These are phyloP conservation scores for Serinus canaria DNA, from an alignment of 2,113 vertebrate genomes.

Conservation along the genomic window DNA sequence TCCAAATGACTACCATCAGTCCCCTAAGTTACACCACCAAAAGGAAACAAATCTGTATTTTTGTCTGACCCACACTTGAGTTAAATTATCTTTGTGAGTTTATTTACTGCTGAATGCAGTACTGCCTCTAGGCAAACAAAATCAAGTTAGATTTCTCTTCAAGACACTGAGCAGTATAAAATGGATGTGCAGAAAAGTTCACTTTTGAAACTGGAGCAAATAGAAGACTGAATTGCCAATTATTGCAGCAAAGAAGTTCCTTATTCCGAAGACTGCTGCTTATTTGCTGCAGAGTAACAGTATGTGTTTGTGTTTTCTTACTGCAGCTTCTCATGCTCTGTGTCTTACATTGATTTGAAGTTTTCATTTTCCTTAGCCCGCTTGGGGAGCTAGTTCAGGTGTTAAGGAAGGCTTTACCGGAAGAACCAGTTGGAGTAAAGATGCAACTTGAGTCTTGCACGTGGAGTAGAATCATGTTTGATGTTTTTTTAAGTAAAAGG, in stretches of 20 bases:
- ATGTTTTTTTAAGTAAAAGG: constrained; percentile 54
- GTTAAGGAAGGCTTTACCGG: constrained; percentile 83
- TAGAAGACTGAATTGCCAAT: constrained; percentile 69
- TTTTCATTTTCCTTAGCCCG: constrained; percentile 54
- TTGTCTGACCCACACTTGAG: constrained; percentile 81
- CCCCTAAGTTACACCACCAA: constrained; percentile 43
- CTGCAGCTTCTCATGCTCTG: constrained; percentile 77
- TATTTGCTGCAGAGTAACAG: constrained; percentile 74
- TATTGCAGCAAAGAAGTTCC: constrained; percentile 66
- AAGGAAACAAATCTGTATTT: constrained; percentile 84
- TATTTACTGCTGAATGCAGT: constrained; percentile 61
- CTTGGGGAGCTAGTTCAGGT: constrained; percentile 82
- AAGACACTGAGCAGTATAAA: constrained; percentile 80
- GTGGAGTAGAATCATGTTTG: constrained; percentile 47
- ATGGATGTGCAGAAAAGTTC: constrained; percentile 62
- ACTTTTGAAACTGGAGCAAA: constrained; percentile 52
- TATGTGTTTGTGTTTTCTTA: constrained; percentile 64
- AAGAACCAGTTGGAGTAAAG: constrained; percentile 74
- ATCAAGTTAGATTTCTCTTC: constrained; percentile 64
- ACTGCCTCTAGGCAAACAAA: constrained; percentile 57
- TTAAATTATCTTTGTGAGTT: constrained; percentile 70
- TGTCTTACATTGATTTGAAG: constrained; percentile 75
- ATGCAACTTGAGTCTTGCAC: constrained; percentile 48
- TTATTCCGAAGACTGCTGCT: constrained; percentile 64
- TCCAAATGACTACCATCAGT: not conserved